Evolutionary conservation across 30 jellyfish, hydroid and myxozoan species (phyloP).

Genomic region (Pseudorhiza aurosa): DNA sequence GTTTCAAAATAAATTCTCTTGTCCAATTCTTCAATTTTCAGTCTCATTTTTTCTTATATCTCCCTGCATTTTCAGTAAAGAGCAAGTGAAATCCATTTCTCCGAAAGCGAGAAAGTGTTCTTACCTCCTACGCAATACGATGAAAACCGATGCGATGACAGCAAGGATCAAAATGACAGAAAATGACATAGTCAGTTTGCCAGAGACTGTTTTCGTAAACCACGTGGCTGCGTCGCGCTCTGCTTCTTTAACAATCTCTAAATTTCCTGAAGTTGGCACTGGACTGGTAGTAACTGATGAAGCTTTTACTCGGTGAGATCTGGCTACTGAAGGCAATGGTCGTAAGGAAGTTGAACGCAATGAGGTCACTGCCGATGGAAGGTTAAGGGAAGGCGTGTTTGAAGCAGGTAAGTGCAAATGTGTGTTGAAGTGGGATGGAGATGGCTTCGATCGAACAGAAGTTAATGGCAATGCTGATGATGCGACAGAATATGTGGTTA

Average conservation of each 20-base stretch:
- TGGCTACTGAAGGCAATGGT: not conserved
- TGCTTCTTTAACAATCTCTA: not conserved
- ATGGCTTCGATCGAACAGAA: not conserved
- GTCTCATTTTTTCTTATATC: too few species aligned
- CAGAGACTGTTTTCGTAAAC: slow-evolving; percentile 7
- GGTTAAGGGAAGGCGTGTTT: not conserved
- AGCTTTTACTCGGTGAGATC: not conserved
- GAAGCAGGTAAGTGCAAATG: not conserved
- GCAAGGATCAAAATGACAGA: not conserved
- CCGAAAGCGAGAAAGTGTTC: too few species aligned
- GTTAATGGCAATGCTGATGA: too few species aligned
- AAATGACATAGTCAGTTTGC: not conserved
- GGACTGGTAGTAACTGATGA: not conserved
- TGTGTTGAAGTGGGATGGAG: not conserved
- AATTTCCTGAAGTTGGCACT: not conserved
- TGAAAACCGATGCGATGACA: not conserved
- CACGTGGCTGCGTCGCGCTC: not conserved
- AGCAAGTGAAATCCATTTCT: too few species aligned
- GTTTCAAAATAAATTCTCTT: too few species aligned
- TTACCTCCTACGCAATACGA: not conserved
- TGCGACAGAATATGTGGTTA: too few species aligned
- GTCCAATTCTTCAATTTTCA: too few species aligned
- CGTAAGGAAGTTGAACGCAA: too few species aligned
- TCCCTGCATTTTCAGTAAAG: too few species aligned
- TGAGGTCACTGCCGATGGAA: not conserved